Evolutionary conservation across 2,888 invertebrate species (phyloP).

Genomic region (Lomographa bimaculata): DNA sequence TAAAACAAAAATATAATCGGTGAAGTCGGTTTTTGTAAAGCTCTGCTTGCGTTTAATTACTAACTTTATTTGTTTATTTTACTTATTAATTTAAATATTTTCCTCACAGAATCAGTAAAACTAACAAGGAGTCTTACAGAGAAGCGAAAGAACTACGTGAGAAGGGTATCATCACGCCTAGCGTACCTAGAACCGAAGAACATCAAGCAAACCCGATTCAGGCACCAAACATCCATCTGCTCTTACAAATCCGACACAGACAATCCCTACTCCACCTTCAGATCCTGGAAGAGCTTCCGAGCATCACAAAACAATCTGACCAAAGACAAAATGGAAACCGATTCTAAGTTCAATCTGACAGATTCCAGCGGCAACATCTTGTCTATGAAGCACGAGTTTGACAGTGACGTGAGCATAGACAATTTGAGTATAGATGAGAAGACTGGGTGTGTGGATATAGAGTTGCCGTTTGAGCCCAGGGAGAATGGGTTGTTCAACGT

Average conservation of each 20-base stretch:
- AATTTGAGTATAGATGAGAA: slow-evolving; percentile 68
- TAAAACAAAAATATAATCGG: too few relatives aligned
- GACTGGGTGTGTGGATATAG: slow-evolving; percentile 67
- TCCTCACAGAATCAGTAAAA: slow-evolving; percentile 79
- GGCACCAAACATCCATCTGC: slow-evolving; percentile 72
- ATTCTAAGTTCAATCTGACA: slow-evolving; percentile 62
- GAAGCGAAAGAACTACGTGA: slow-evolving; percentile 86
- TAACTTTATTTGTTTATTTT: too few relatives aligned
- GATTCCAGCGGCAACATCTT: slow-evolving; percentile 60
- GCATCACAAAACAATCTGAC: slow-evolving; percentile 63
- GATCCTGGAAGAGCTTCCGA: slow-evolving; percentile 76
- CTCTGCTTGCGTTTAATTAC: too few relatives aligned
- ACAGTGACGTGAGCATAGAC: slow-evolving; percentile 48
- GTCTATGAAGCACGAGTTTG: slow-evolving; percentile 56
- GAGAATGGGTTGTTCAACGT: slow-evolving; percentile 85
- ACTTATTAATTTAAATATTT: too few relatives aligned
- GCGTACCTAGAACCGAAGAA: slow-evolving; percentile 69
- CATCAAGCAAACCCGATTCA: slow-evolving; percentile 48
- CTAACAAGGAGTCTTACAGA: slow-evolving; percentile 83
- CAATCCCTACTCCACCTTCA: slow-evolving; percentile 69
- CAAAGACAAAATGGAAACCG: slow-evolving; percentile 54
- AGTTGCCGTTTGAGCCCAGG: slow-evolving; percentile 62
- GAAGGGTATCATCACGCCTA: slow-evolving; percentile 84
- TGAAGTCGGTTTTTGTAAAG: too few relatives aligned
- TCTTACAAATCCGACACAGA: slow-evolving; percentile 66